Percentiles rank a stretch among this genome's conserved stretches.
Conservation (phyloP, 2,797 vertebrate species). For the Manis javanica region DNA sequence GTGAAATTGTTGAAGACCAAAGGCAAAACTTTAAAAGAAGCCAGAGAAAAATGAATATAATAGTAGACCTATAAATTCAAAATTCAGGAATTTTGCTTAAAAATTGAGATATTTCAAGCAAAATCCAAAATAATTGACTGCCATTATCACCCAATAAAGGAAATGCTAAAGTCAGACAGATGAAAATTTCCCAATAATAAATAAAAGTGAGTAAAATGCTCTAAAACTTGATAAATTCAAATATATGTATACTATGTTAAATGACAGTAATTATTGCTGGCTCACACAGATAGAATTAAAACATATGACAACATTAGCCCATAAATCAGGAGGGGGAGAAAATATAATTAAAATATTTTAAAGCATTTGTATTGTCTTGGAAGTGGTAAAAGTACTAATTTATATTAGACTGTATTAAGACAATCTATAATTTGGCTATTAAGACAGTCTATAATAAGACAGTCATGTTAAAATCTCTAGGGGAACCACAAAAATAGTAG, state of each 20-base stretch:
- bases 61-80: background rate
- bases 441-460: too few relatives aligned
- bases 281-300: background rate
- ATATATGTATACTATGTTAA: background rate
- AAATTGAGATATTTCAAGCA: background rate
- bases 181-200: background rate
- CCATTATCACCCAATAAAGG: background rate
- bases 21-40: background rate
- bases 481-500: background rate
- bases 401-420: background rate
- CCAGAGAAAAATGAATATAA: background rate
- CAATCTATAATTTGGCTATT: background rate
- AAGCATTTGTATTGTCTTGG: background rate
- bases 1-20: background rate
- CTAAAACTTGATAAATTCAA: background rate
- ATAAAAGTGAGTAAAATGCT: background rate
- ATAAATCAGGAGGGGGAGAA: background rate
- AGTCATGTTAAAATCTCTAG: background rate
- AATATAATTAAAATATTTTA: conserved; percentile 7
- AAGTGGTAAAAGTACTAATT: background rate
- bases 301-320: background rate
- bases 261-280: background rate
- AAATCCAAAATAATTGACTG: background rate
- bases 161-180: background rate
- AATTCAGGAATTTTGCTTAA: background rate